A percentile compares a stretch with the other conserved stretches of the same genome.
phyloP scores from a whole-genome alignment of 2,113 vertebrate species.

The Aspidoscelis tigris region DNA sequence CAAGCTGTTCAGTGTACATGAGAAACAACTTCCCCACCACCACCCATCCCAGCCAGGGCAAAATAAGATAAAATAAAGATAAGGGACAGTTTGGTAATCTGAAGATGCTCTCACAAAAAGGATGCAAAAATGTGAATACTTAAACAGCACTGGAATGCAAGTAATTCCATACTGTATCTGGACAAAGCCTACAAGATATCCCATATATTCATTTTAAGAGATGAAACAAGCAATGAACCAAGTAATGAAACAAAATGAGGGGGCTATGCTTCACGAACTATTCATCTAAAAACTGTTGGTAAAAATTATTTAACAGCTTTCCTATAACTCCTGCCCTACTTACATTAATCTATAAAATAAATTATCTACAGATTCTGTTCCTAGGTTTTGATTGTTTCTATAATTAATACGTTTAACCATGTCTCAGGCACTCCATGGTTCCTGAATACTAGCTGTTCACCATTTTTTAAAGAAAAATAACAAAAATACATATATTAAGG shows the following conservation, averaged over 20 bases:
- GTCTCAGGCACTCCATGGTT: not conserved
- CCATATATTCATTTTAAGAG: not conserved
- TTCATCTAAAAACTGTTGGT: not conserved
- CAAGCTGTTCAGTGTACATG: no score
- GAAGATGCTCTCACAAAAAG: no score
- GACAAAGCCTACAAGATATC: no score
- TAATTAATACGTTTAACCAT: not conserved
- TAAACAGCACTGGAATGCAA: no score
- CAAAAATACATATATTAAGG: not conserved
- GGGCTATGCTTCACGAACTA: not conserved
- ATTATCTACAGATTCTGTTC: constrained; percentile 1
- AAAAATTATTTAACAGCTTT: not conserved
- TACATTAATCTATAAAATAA: not conserved
- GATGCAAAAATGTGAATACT: no score
- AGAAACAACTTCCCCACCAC: no score
- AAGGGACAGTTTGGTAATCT: no score
- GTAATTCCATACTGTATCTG: no score
- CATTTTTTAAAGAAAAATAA: not conserved
- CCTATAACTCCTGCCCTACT: not conserved
- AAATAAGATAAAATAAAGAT: no score
- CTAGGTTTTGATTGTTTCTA: not conserved
- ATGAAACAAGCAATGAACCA: not conserved
- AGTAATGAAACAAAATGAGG: not conserved
- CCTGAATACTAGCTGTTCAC: not conserved
- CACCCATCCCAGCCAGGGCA: no score